A percentile compares a stretch with the other conserved stretches of the same genome.
Evolutionary conservation across 2,888 invertebrate species (phyloP).

Genomic region (Escarpia spicata): DNA sequence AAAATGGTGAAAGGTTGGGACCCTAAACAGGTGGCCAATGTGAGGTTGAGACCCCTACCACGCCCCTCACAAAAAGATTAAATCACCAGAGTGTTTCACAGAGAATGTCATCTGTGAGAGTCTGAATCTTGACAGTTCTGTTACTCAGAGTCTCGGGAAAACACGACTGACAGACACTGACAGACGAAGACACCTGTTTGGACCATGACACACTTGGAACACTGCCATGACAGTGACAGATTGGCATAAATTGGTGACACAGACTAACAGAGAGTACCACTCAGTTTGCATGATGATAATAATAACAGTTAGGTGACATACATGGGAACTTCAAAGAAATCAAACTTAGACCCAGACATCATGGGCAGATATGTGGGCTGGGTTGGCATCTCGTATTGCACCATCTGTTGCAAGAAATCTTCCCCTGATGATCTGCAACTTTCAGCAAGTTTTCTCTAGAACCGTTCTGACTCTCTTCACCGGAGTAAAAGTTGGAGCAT

Average conservation of each 20-base stretch:
- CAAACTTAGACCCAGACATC: background rate
- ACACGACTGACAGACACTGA: background rate
- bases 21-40: too few relatives aligned
- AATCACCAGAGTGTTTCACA: background rate
- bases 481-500: too few relatives aligned
- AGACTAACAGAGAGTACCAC: background rate
- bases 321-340: background rate
- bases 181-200: background rate
- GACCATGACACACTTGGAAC: background rate
- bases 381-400: background rate
- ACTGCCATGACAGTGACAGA: background rate
- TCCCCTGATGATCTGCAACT: background rate
- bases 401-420: slow-evolving; percentile 12
- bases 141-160: background rate
- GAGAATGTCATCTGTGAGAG: background rate
- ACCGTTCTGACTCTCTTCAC: background rate
- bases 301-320: background rate
- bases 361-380: background rate
- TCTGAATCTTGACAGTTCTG: background rate
- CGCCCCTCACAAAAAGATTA: too few relatives aligned
- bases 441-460: background rate
- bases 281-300: background rate
- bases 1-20: too few relatives aligned
- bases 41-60: too few relatives aligned
- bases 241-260: background rate